Percentiles rank a stretch among this genome's conserved stretches.
Evolutionary conservation across 2,113 vertebrate species (phyloP).

Genomic region (Leptobrachium leishanense): DNA sequence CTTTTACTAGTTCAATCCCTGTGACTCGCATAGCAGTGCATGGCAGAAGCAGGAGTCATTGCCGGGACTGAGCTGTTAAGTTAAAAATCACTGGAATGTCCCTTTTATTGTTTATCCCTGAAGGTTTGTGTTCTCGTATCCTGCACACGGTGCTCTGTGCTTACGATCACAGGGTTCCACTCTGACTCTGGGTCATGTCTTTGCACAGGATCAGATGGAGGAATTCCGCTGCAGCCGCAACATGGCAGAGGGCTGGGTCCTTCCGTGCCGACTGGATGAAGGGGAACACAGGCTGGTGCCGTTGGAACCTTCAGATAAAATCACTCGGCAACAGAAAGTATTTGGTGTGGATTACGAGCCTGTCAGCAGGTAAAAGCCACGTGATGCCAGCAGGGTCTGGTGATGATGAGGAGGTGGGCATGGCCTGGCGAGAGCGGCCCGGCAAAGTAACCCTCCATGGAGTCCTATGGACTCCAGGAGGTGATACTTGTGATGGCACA

Average conservation of each 20-base stretch:
- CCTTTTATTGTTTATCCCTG: too few relatives aligned
- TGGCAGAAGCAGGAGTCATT: too few relatives aligned
- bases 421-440: background rate
- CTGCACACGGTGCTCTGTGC: background rate
- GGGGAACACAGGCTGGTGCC: slow-evolving; percentile 89
- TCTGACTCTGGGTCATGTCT: background rate
- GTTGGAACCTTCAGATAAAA: slow-evolving; percentile 83
- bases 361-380: slow-evolving; percentile 72
- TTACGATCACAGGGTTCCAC: too few relatives aligned
- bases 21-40: too few relatives aligned
- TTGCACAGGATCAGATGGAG: slow-evolving; percentile 79
- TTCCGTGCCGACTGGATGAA: slow-evolving; percentile 88
- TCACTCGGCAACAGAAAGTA: slow-evolving; percentile 87
- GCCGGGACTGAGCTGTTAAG: too few relatives aligned
- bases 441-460: too few relatives aligned
- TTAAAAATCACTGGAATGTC: too few relatives aligned
- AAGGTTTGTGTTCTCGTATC: too few relatives aligned
- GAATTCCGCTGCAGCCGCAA: slow-evolving; percentile 81
- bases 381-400: background rate
- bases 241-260: slow-evolving; percentile 88
- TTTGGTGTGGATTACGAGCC: slow-evolving; percentile 91
- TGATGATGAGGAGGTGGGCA: too few relatives aligned
- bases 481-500: background rate
- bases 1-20: too few relatives aligned
- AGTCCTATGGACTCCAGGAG: too few relatives aligned